A percentile compares a stretch with the other conserved stretches of the same genome.
Evolutionary conservation across 2,888 invertebrate species (phyloP).

Genomic region (Thereva unica): DNA sequence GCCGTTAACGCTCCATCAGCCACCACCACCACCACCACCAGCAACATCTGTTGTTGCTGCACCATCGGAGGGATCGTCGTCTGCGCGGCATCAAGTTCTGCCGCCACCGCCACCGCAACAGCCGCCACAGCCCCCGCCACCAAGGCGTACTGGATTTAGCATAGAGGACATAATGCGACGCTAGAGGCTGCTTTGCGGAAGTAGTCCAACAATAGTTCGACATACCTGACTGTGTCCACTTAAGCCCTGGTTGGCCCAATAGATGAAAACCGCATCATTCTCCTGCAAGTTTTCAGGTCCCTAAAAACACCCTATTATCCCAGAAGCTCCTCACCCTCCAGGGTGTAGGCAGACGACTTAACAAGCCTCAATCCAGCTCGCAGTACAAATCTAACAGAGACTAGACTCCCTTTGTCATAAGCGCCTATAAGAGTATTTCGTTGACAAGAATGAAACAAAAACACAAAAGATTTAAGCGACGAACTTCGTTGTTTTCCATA

Average conservation of each 20-base stretch:
- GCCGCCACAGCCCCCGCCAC: conserved; percentile 57
- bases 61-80: conserved; percentile 26
- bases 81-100: conserved; percentile 47
- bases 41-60: conserved; percentile 37
- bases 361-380: too few species aligned
- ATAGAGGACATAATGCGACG: conserved; percentile 91
- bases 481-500: conserved; percentile 17
- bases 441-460: conserved; percentile 6
- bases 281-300: background rate
- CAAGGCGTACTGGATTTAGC: conserved; percentile 82
- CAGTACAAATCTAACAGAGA: conserved; percentile 29
- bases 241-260: too few species aligned
- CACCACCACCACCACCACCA: conserved; percentile 35
- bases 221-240: too few species aligned
- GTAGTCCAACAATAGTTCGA: too few species aligned
- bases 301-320: background rate
- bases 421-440: conserved; percentile 2
- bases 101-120: conserved; percentile 54
- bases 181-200: conserved; percentile 56
- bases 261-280: background rate
- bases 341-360: too few species aligned
- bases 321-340: background rate
- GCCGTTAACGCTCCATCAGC: conserved; percentile 41
- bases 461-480: conserved; percentile 40
- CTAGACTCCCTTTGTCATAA: background rate